Evolutionary conservation across 2,113 vertebrate genomes (phyloP), one percentile per base, ranked within the genome.

Genomic region (Oryzias celebensis): DNA sequence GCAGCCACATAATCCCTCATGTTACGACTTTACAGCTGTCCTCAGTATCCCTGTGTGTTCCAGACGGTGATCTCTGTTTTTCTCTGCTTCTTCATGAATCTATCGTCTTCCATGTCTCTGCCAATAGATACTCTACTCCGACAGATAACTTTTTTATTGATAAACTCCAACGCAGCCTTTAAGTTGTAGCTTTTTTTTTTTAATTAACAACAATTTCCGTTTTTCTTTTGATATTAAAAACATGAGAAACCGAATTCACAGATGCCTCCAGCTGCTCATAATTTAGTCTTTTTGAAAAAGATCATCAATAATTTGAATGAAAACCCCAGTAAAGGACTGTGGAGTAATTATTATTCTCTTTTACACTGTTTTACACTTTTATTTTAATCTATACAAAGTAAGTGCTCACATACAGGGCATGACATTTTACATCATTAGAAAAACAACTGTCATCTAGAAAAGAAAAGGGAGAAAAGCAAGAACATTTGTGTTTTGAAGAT

Each of bases 251-350:
- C 46, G 44, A 52, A 52, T 46, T 49, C 26, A n/a, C 31, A 43
- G 42, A 48, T 26, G 6, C 10, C n/a, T 52, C 26, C 36, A 54
- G 47, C 62, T 58, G 65, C 55, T 66, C 55, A 58, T 66, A 43
- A 58, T 58, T 52, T 42, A 63, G 48, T 64, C 54, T 58, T 63
- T 71, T 64, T 71, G 42, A 64, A 54, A 68, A 44, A 58, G 50
- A 42, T 64, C 14, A 18, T 64, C 23, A 52, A 52, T 58, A 46
- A 58, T 58, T 54, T 47, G 16, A 52, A 14, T 53, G 42, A 51
- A 28, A 53, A 26, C 7, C n/a, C n/a, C 45, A 47, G 5, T n/a
- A 18, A 7, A n/a, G 45, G 45, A 47, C 45, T 47, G n/a, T n/a
- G 15, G 16, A n/a, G 45, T 47, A n/a, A 16, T 47, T 47, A 47